Evolutionary conservation across 2,797 vertebrate genomes (phyloP).

Genomic region (Coreius guichenoti): DNA sequence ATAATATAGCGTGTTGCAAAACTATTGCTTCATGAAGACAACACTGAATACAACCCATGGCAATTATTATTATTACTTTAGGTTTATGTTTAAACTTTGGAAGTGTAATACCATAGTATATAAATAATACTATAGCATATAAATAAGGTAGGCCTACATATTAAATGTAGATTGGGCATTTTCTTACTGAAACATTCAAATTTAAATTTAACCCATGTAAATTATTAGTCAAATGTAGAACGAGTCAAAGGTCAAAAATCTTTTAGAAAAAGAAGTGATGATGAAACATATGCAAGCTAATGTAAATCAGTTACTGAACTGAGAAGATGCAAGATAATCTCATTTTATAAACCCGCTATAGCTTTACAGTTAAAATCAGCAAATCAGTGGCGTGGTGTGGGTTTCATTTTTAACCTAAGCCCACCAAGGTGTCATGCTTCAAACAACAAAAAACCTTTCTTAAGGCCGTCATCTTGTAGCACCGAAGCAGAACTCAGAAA

Average conservation of each 20-base stretch:
- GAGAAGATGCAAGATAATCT: not conserved
- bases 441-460: constrained; percentile 47
- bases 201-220: not conserved
- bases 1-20: not conserved
- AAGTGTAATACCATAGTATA: not conserved
- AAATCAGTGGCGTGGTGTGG: not conserved
- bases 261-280: not conserved
- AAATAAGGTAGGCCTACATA: not conserved
- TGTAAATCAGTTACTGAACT: not conserved
- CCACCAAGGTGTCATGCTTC: constrained; percentile 11
- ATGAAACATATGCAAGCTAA: not conserved
- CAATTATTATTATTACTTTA: not conserved
- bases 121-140: not conserved
- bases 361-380: not conserved
- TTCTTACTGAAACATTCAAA: not conserved
- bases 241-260: not conserved
- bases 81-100: not conserved
- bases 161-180: not conserved
- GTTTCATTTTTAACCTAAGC: constrained; percentile 18
- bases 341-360: not conserved
- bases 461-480: constrained; percentile 48
- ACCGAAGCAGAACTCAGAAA: constrained; percentile 39
- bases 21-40: not conserved
- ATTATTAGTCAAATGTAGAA: not conserved
- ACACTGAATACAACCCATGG: not conserved